Percentiles rank a stretch among this genome's conserved stretches.
These are phyloP conservation scores for Eupleurogrammus muticus DNA, from an alignment of 2,797 vertebrate genomes.

Conservation along the genomic window DNA sequence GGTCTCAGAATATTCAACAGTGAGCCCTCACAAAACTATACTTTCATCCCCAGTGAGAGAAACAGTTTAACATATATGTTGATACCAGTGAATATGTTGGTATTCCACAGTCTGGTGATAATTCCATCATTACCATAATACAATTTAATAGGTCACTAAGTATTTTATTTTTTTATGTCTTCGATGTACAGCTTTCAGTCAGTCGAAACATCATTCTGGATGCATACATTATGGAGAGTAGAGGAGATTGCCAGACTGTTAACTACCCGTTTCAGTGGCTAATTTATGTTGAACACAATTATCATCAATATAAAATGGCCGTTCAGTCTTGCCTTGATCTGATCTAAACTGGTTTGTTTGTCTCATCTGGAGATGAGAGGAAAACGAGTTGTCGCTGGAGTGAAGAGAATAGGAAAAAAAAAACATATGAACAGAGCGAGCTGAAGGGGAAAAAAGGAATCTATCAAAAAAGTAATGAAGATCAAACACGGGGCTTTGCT, in stretches of 20 bases:
- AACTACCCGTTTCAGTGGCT: slow-evolving; percentile 74
- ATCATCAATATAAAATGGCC: slow-evolving; percentile 75
- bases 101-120: slow-evolving; percentile 62
- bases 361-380: slow-evolving; percentile 70
- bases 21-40: slow-evolving; percentile 1
- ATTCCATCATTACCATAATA: slow-evolving; percentile 66
- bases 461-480: slow-evolving; percentile 81
- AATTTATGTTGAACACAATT: slow-evolving; percentile 81
- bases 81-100: slow-evolving; percentile 57
- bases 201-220: slow-evolving; percentile 57
- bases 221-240: slow-evolving; percentile 55
- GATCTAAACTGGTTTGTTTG: slow-evolving; percentile 68
- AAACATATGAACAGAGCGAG: slow-evolving; percentile 41
- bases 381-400: slow-evolving; percentile 53
- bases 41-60: slow-evolving; percentile 35
- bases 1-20: slow-evolving; percentile 24
- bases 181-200: slow-evolving; percentile 66
- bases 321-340: slow-evolving; percentile 56
- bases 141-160: slow-evolving; percentile 66
- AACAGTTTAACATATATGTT: slow-evolving; percentile 53
- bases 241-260: slow-evolving; percentile 64
- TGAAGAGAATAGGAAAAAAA: slow-evolving; percentile 1
- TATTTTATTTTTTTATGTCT: slow-evolving; percentile 63
- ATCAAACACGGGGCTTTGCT: slow-evolving; percentile 75
- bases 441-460: slow-evolving; percentile 55